A percentile compares a stretch with the other conserved stretches of the same genome.
Evolutionary conservation across 2,888 invertebrate species (phyloP).

Genomic region (Endomychus coccineus): DNA sequence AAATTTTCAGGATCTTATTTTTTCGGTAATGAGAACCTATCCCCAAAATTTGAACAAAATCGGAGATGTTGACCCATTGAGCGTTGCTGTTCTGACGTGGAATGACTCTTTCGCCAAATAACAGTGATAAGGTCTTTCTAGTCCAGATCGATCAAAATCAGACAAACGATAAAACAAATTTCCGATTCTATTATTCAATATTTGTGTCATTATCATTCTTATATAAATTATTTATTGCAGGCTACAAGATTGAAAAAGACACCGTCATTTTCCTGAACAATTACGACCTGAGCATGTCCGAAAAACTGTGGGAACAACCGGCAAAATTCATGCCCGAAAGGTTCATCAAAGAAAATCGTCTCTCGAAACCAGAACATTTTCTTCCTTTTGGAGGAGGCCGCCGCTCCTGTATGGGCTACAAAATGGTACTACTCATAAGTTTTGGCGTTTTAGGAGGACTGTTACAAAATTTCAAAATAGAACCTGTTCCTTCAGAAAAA

Average conservation of each 20-base stretch:
- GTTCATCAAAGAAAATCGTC: conserved; percentile 50
- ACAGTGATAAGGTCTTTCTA: no score
- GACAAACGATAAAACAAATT: no score
- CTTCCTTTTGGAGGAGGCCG: conserved; percentile 60
- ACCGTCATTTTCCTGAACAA: conserved; percentile 61
- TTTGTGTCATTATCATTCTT: no score
- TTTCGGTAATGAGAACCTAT: no score
- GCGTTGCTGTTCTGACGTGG: no score
- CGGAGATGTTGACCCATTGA: no score
- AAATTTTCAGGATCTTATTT: no score
- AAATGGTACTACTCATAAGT: conserved; percentile 54
- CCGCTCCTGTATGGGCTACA: conserved; percentile 62
- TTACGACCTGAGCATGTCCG: conserved; percentile 57
- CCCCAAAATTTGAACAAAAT: no score
- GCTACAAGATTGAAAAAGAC: conserved; percentile 53
- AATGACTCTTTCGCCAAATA: no score
- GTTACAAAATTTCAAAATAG: conserved; percentile 49
- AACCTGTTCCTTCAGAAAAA: conserved; percentile 41
- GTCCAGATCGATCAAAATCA: no score
- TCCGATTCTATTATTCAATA: no score
- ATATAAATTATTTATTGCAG: conserved; percentile 46
- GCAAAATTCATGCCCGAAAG: conserved; percentile 54
- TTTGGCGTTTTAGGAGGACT: conserved; percentile 50
- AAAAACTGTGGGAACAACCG: conserved; percentile 54
- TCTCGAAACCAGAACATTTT: conserved; percentile 57